Percentiles rank a stretch among this genome's conserved stretches.
phyloP scores from a whole-genome alignment of 1,140 invertebrate species.

The Globodera rostochiensis region DNA sequence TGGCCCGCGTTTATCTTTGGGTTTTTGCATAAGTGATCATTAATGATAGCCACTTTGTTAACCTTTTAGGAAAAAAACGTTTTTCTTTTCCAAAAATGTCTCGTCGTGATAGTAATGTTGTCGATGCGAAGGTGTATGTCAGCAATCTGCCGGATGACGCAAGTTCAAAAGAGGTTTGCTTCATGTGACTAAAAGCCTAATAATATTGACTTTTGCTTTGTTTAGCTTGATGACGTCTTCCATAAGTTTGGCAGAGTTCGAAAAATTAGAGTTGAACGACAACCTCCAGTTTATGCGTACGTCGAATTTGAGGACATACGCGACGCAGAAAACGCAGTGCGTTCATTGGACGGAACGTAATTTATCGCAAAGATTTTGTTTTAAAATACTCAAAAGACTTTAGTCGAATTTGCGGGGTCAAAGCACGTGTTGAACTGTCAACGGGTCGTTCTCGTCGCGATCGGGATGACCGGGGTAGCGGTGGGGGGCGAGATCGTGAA shows the following conservation, averaged over 20 bases:
- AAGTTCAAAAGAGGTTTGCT: conserved; percentile 54
- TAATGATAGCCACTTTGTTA: too few relatives aligned
- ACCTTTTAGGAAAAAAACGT: too few relatives aligned
- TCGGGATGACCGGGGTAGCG: neutral
- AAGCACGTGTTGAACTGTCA: neutral
- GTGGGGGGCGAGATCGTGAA: neutral
- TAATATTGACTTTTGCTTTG: neutral
- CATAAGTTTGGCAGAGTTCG: conserved; percentile 87
- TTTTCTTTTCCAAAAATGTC: too few relatives aligned
- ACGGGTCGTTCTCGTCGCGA: neutral
- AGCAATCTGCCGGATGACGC: conserved; percentile 76
- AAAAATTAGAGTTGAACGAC: conserved; percentile 93
- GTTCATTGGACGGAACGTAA: conserved; percentile 80
- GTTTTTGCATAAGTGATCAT: too few relatives aligned
- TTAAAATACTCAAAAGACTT: neutral
- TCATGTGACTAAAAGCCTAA: neutral
- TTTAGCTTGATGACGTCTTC: conserved; percentile 83
- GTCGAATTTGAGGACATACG: conserved; percentile 91
- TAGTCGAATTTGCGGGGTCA: neutral
- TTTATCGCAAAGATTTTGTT: neutral
- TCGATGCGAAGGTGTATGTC: conserved; percentile 92
- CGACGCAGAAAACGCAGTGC: conserved; percentile 90
- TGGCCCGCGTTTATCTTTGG: too few relatives aligned
- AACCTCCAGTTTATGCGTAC: conserved; percentile 91
- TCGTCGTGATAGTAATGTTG: conserved; percentile 45